These are phyloP conservation scores for Caloenas nicobarica DNA, from an alignment of 2,113 vertebrate species.

Conservation along the genomic window DNA sequence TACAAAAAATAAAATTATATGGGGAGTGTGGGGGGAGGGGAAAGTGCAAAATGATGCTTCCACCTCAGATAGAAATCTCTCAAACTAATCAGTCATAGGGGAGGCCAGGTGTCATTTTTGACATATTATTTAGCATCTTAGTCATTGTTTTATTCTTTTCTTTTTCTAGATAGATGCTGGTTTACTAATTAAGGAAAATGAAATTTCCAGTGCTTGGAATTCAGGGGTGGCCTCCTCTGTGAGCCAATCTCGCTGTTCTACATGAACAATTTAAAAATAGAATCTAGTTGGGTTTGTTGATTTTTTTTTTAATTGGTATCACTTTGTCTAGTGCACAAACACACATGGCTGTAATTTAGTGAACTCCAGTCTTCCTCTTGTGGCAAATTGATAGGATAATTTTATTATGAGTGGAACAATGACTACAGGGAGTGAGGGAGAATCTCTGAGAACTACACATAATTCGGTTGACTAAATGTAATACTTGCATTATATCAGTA, in stretches of 20 bases:
- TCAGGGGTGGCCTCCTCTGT: constrained; percentile 49
- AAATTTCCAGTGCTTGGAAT: constrained; percentile 61
- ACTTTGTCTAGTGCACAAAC: constrained; percentile 69
- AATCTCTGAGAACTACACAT: constrained; percentile 71
- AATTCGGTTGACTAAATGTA: constrained; percentile 80
- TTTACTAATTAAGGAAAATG: constrained; percentile 76
- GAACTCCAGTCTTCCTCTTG: constrained; percentile 75
- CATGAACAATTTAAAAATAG: constrained; percentile 63
- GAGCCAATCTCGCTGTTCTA: constrained; percentile 47
- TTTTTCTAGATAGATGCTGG: constrained; percentile 46
- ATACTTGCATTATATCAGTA: constrained; percentile 70
- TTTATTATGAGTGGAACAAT: constrained; percentile 80
- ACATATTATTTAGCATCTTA: constrained; percentile 74
- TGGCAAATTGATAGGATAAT: constrained; percentile 80
- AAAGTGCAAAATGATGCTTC: constrained; percentile 37
- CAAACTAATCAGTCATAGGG: constrained; percentile 74
- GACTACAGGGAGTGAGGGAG: constrained; percentile 75
- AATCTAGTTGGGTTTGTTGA: constrained; percentile 30
- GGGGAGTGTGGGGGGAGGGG: background rate
- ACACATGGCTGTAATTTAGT: constrained; percentile 77
- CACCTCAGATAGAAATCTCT: constrained; percentile 67
- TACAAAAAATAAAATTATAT: background rate
- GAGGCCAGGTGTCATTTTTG: constrained; percentile 75
- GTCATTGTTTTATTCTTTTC: constrained; percentile 50
- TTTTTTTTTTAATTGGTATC: constrained; percentile 70